Base-by-base conservation (phyloP, 92 coral and sea anemone species). In the Epizoanthus scotinus region DNA sequence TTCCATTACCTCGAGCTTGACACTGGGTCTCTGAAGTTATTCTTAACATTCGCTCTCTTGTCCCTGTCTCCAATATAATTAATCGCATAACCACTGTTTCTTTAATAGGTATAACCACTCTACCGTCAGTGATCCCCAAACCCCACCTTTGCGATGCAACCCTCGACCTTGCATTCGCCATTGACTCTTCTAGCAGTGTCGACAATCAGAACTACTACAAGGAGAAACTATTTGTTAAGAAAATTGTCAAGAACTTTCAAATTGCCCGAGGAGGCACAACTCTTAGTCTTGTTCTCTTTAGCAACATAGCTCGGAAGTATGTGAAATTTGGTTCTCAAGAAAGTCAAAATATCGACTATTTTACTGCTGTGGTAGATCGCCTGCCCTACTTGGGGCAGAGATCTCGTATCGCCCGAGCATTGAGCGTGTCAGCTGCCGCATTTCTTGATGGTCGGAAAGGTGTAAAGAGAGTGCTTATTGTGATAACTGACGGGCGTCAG, bases 171-270 rank as follows among this genome's bases (percentile, higher is more conserved):
- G 98, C 83, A 56, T 84, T 93, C 71, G 87, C 83, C 20, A 78
- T 93, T 91, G 98, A 93, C 63, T 91, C 98, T 19, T 88, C 98
- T 21, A 91, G 90, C 40, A 91, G 95, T 63, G 89, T 93, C 84
- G 83, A 85, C 24, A 77, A 84, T 66, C 70, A 79, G 6, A 91
- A 87, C 81, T 88, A 83, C 79, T 49, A 84, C 56, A 88, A 78
- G 77, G 89, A 88, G 73, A 93, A 89, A 52, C 79, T 84, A 40
- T 93, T 93, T 63, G 78, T 93, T 53, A 91, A 86, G 66, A 83
- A 86, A 31, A 28, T 93, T 20, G 91, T 88, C 13, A 81, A 84
- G 27, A 70, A 69, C 36, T 86, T 91, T 15, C 78, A 62, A n/a
- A 69, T 93, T 49, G 91, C 90, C n/a, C 78, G 87, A 8, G 54